Evolutionary conservation across 1,140 invertebrate species (phyloP), one percentile per base, ranked within the genome.

Genomic region (Trissolcus basalis): DNA sequence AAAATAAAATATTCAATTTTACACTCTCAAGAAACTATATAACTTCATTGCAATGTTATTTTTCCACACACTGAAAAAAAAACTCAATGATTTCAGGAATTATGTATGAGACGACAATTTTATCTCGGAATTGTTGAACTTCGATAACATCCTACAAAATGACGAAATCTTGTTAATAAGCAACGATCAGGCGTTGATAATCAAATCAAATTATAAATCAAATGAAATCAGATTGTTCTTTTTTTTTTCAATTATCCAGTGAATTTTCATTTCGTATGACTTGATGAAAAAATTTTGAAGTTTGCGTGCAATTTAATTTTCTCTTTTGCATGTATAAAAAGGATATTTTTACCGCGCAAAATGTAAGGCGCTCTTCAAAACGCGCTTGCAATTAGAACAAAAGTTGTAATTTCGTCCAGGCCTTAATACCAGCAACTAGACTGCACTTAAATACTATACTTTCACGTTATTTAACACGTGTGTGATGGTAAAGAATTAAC

Each of bases 391-490:
- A 72, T 64, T 72, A 73, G 56, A 73, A 61, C 59, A 73, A 61
- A 65, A 55, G 61, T 59, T 54, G 56, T 35, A 74, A 74, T 74
- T 74, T 54, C 43, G 55, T 43, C 16, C 44, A 67, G 55, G 59
- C 56, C 60, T 60, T 61, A 74, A 60, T 67, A 61, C 61, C 50
- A 10, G 33, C 39, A 53, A 50, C 19, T 45, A 36, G 41, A 32
- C 41, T 12, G 48, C 43, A 15, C 13, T 65, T 73, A 41, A n/a
- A 27, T 27, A 27, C 19, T 27, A 67, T 61, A 67, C 49, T 74
- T 74, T 67, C 56, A 43, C 61, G 15, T 74, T 67, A 74, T 56
- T 74, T 61, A 67, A 61, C 70, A 56, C 55, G 55, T 56, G 19
- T 27, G 19, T 6, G 6, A 27, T 6, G 61, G 61, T 47, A 45